phyloP scores from a whole-genome alignment of 2,888 invertebrate species.

The Stenchaetothrips biformis region DNA sequence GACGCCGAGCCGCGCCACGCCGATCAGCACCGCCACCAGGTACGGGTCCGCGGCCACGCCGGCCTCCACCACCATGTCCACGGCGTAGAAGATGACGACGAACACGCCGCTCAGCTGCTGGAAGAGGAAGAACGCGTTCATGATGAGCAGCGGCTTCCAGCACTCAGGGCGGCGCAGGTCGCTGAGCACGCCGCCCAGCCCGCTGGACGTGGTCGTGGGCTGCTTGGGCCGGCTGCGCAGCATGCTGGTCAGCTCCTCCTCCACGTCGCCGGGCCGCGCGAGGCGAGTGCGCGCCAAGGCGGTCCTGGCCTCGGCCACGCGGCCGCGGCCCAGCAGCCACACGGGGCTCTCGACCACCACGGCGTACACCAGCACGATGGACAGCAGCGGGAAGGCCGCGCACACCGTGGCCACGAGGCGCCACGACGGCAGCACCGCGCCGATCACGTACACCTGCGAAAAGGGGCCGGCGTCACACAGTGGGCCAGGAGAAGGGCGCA shows the following conservation, averaged over 20 bases:
- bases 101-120: conserved; percentile 57
- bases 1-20: conserved; percentile 37
- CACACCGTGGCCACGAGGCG: conserved; percentile 37
- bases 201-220: conserved; percentile 24
- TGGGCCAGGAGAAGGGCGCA: no score
- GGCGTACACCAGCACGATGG: conserved; percentile 45
- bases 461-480: not conserved
- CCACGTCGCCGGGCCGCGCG: conserved; percentile 29
- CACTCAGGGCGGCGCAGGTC: conserved; percentile 42
- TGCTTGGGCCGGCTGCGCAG: conserved; percentile 30
- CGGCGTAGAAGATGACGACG: conserved; percentile 55
- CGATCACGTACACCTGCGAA: not conserved
- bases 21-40: conserved; percentile 38
- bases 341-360: conserved; percentile 53
- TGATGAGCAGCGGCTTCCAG: conserved; percentile 49
- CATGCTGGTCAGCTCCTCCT: conserved; percentile 36
- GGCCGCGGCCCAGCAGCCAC: conserved; percentile 50
- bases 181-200: conserved; percentile 34
- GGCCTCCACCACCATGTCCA: conserved; percentile 46
- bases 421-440: conserved; percentile 33
- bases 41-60: conserved; percentile 38
- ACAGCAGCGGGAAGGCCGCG: conserved; percentile 43
- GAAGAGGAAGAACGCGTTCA: conserved; percentile 52
- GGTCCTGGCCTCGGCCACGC: conserved; percentile 47
- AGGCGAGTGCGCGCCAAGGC: conserved; percentile 35